phyloP scores from a whole-genome alignment of 2,797 vertebrate species.

The Coregonus suidteri region DNA sequence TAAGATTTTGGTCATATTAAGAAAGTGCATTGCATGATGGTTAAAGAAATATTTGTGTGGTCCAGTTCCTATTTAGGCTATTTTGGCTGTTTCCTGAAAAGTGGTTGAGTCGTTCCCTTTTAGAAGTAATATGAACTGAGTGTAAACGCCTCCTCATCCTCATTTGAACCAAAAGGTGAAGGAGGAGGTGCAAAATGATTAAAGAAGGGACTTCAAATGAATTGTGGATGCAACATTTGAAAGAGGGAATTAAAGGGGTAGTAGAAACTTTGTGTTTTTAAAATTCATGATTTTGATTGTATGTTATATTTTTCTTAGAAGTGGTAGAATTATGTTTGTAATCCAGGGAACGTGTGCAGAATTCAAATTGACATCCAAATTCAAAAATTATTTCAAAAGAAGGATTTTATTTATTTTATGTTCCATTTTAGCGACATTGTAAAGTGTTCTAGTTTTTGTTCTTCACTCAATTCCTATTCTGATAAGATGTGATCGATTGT shows the following conservation, averaged over 20 bases:
- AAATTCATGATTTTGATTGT: not conserved
- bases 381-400: not conserved
- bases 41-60: constrained; percentile 12
- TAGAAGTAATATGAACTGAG: constrained; percentile 21
- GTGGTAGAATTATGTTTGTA: constrained; percentile 24
- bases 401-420: constrained; percentile 35
- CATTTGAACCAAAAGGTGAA: constrained; percentile 25
- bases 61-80: constrained; percentile 8
- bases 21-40: not conserved
- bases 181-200: not conserved
- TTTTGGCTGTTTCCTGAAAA: constrained; percentile 37
- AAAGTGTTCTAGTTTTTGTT: constrained; percentile 16
- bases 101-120: constrained; percentile 38
- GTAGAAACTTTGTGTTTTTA: not conserved
- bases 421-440: constrained; percentile 35
- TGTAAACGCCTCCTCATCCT: constrained; percentile 17
- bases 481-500: constrained; percentile 58
- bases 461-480: constrained; percentile 9
- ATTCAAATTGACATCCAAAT: constrained; percentile 2
- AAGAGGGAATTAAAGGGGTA: constrained; percentile 23
- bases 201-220: not conserved
- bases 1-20: not conserved
- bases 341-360: constrained; percentile 21
- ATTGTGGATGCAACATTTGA: constrained; percentile 14
- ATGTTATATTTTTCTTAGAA: constrained; percentile 17